Conservation (phyloP, 2,113 vertebrate species). For the Nycticebus coucang region DNA sequence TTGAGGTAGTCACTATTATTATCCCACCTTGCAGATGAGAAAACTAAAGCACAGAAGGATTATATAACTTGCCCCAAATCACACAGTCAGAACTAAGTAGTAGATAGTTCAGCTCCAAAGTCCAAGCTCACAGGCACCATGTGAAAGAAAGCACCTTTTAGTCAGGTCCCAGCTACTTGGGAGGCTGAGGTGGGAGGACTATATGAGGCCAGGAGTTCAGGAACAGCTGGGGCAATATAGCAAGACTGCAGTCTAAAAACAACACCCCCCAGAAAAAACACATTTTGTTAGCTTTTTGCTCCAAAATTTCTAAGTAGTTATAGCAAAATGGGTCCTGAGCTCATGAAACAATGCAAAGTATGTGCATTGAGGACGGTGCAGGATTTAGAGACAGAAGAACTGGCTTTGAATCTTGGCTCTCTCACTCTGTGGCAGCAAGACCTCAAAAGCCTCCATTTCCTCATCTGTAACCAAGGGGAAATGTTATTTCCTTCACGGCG, state of each 20-base stretch:
- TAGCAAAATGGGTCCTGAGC: neutral
- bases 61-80: neutral
- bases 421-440: neutral
- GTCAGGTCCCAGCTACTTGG: too few species aligned
- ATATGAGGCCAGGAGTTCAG: too few species aligned
- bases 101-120: neutral
- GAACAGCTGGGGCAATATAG: too few species aligned
- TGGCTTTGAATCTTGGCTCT: too few species aligned
- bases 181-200: too few species aligned
- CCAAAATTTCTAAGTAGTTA: neutral
- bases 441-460: neutral
- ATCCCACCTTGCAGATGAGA: neutral
- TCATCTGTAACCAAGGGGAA: neutral
- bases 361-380: accelerated
- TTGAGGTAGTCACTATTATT: too few species aligned
- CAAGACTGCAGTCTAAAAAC: too few species aligned
- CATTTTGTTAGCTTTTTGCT: neutral
- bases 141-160: neutral
- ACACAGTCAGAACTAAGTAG: neutral
- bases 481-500: neutral
- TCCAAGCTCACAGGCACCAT: neutral
- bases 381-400: too few species aligned
- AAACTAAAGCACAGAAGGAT: neutral
- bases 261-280: neutral
- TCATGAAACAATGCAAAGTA: neutral